Evolutionary conservation across 1,140 invertebrate species (phyloP), one percentile per base, ranked within the genome.

Genomic region (Drosophila parvula): DNA sequence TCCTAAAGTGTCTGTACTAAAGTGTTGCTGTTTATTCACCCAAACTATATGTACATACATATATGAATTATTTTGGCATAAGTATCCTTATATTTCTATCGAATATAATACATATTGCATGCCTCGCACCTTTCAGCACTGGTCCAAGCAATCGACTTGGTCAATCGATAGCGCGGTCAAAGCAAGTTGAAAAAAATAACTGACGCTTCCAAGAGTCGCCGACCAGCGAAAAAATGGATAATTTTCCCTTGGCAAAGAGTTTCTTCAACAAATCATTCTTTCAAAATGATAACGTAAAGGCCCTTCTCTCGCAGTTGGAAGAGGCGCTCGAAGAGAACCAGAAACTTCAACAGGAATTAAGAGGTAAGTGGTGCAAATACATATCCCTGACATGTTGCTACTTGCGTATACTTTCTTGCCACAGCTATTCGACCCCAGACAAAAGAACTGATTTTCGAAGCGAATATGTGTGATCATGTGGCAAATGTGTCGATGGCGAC

Each of bases 151-250:
- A 36, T 53, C 32, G 50, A 36, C 32, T 36, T 53, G 11, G 9
- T 16, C 18, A n/a, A 55, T 55, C 51, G 51, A 55, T 10, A 14
- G 18, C 34, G 51, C 51, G 18, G 34, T 38, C 1, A 55, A 22
- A 3, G 4, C 50, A 22, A 14, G 16, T 53, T 53, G n/a, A 32
- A 36, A 27, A 22, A n/a, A 5, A 12, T 38, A 55, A 38, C 34
- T 16, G 34, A 38, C 8, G 6, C 45, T 8, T 5, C 0, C 27
- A n/a, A n/a, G n/a, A n/a, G n/a, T n/a, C n/a, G n/a, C n/a, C n/a
- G n/a, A n/a, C n/a, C n/a, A 6, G n/a, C 14, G 27, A 53, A 53
- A 53, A 53, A 53, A 53, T 53, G 32, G 32, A 53, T 0, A 36
- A 22, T 36, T 53, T 36, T 22, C 36, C 51, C 0, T 27, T 55